A percentile compares a stretch with the other conserved stretches of the same genome.
Evolutionary conservation across 2,113 vertebrate genomes (phyloP).

Genomic region (Egretta garzetta): DNA sequence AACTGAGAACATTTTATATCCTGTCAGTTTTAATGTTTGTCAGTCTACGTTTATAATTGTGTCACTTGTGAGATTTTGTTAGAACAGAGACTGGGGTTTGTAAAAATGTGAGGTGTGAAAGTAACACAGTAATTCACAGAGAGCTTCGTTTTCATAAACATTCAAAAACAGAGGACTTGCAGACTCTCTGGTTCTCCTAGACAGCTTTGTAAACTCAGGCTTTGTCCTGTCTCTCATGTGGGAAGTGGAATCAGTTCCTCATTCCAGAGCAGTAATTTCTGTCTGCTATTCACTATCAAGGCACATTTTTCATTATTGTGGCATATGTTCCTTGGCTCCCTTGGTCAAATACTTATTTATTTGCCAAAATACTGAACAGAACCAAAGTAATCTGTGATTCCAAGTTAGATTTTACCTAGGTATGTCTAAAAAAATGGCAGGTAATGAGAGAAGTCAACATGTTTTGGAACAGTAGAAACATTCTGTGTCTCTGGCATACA

Average conservation of each 20-base stretch:
- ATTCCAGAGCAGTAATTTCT: neutral
- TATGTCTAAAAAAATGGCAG: neutral
- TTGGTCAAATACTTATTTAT: neutral
- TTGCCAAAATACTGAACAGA: neutral
- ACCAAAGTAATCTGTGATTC: neutral
- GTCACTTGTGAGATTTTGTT: neutral
- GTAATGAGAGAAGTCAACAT: neutral
- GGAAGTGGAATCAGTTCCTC: neutral
- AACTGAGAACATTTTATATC: constrained; percentile 23
- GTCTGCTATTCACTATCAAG: neutral
- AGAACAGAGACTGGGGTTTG: neutral
- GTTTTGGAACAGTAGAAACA: neutral
- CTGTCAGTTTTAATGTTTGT: constrained; percentile 18
- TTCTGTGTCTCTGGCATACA: neutral
- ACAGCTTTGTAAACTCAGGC: neutral
- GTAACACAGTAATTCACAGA: neutral
- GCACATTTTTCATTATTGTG: neutral
- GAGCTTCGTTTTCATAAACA: neutral
- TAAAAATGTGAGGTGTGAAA: neutral
- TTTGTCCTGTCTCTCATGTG: neutral
- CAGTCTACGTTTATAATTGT: constrained; percentile 3
- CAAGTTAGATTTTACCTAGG: neutral
- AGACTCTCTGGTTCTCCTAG: neutral
- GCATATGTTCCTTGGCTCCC: neutral
- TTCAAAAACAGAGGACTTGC: neutral